These are phyloP conservation scores for Pseudocheirus occidentalis DNA, from an alignment of 2,797 vertebrate genomes.

Conservation along the genomic window DNA sequence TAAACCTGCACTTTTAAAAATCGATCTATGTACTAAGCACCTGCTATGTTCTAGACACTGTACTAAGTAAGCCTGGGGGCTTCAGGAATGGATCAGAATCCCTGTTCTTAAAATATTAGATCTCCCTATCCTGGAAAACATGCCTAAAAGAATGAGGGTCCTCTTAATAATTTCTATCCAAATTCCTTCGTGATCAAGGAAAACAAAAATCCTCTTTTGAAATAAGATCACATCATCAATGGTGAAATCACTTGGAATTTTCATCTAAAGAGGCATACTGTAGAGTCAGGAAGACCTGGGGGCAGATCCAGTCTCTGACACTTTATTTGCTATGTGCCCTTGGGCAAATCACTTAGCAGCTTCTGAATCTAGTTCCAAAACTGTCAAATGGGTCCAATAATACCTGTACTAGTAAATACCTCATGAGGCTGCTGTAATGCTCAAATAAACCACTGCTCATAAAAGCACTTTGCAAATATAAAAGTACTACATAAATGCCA, in stretches of 20 bases:
- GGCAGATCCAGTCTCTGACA: background rate
- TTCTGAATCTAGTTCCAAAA: background rate
- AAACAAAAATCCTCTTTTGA: constrained; percentile 39
- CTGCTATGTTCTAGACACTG: background rate
- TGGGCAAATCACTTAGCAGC: background rate
- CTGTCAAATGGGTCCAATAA: background rate
- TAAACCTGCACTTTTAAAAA: background rate
- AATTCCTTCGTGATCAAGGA: constrained; percentile 22
- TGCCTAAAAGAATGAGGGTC: constrained; percentile 6
- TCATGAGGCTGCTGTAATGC: background rate
- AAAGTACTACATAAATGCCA: background rate
- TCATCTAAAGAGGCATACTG: background rate
- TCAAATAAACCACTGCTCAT: background rate
- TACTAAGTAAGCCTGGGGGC: background rate
- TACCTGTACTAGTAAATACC: background rate
- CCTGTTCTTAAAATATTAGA: constrained; percentile 10
- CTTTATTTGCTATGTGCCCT: background rate
- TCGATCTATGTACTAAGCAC: background rate
- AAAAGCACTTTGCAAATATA: background rate
- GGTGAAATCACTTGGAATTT: background rate
- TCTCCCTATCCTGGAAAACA: constrained; percentile 6
- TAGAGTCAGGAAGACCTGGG: background rate
- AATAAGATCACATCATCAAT: constrained; percentile 1
- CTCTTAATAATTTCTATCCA: constrained; percentile 18
- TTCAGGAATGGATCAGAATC: constrained; percentile 24